phyloP scores from a whole-genome alignment of 2,113 vertebrate species.

The Chloebia gouldiae region DNA sequence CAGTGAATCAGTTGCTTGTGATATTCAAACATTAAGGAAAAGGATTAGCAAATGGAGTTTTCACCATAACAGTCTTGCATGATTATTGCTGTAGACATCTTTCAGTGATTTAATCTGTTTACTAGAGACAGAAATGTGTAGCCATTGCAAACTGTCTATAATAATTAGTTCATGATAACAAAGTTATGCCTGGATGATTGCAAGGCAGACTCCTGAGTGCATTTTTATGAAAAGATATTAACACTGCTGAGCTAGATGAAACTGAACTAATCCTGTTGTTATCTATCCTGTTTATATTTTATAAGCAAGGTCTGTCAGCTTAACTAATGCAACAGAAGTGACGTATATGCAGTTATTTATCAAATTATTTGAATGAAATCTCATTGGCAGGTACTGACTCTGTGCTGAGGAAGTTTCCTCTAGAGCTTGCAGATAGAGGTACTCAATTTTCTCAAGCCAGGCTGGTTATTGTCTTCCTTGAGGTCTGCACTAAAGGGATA shows the following conservation, averaged over 20 bases:
- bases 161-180: constrained; percentile 59
- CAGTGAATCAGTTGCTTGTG: not conserved
- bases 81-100: constrained; percentile 15
- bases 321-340: not conserved
- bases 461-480: not conserved
- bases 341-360: not conserved
- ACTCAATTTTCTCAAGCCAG: not conserved
- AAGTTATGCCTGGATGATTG: constrained; percentile 53
- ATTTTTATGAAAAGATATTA: constrained; percentile 53
- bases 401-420: not conserved
- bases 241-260: not conserved
- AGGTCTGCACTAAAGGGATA: not conserved
- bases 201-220: constrained; percentile 18
- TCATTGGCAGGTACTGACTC: not conserved
- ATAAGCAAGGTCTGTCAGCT: constrained; percentile 7
- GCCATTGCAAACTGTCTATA: constrained; percentile 17
- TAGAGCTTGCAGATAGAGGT: not conserved
- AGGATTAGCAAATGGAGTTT: constrained; percentile 8
- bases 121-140: constrained; percentile 35
- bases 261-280: constrained; percentile 8
- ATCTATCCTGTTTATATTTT: not conserved
- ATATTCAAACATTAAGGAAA: not conserved
- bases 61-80: not conserved
- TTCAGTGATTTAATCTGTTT: constrained; percentile 25
- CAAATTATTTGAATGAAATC: not conserved